These are phyloP conservation scores for Scaptodrosophila latifasciaeformis DNA, from an alignment of 2,888 invertebrate species.

Conservation along the genomic window DNA sequence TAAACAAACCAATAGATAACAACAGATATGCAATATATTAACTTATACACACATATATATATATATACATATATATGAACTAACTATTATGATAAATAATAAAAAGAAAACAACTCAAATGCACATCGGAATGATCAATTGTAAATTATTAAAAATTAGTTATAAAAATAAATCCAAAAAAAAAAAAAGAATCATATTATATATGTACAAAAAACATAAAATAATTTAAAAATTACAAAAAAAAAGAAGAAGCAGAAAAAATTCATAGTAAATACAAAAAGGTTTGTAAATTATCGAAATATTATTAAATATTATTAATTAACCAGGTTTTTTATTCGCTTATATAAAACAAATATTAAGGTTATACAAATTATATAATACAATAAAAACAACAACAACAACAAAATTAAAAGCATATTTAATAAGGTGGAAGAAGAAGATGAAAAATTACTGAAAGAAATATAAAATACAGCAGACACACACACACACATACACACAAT, in stretches of 20 bases:
- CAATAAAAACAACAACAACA: slow-evolving; percentile 5
- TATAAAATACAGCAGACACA: slow-evolving; percentile 13
- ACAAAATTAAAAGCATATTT: slow-evolving; percentile 16
- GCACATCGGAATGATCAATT: slow-evolving; percentile 53
- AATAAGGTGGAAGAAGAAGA: slow-evolving; percentile 11
- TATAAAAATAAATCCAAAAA: neutral
- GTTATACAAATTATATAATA: slow-evolving; percentile 9
- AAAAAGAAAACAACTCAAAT: neutral
- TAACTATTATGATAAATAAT: no score
- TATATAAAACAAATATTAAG: slow-evolving; percentile 35
- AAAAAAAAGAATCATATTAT: neutral
- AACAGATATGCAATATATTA: slow-evolving; percentile 20
- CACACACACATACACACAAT: slow-evolving; percentile 5
- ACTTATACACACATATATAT: slow-evolving; percentile 16
- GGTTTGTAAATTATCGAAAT: slow-evolving; percentile 30
- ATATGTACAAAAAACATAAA: neutral
- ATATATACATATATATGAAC: slow-evolving; percentile 24
- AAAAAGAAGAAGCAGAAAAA: slow-evolving; percentile 17
- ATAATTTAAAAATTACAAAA: neutral
- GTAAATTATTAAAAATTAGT: slow-evolving; percentile 35
- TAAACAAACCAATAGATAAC: slow-evolving; percentile 33
- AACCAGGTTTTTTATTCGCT: slow-evolving; percentile 65
- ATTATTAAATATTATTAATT: slow-evolving; percentile 31
- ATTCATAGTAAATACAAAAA: no score
- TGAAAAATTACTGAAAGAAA: no score